phyloP scores from a whole-genome alignment of 2,113 vertebrate species.

The Oxyruncus cristatus region DNA sequence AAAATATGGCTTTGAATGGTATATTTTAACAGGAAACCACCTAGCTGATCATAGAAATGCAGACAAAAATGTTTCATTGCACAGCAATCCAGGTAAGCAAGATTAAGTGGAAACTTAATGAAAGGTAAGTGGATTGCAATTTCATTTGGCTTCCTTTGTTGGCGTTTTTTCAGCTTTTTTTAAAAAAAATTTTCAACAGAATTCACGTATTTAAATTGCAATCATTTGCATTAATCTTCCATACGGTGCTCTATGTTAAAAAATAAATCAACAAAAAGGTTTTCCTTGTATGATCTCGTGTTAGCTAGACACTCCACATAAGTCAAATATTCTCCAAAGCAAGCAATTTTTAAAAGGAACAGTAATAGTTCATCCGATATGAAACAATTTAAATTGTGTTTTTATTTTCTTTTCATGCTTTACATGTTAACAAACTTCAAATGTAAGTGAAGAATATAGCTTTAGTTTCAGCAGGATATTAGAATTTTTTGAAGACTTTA shows the following conservation, averaged over 20 bases:
- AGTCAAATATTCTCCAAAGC: background rate
- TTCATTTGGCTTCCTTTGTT: background rate
- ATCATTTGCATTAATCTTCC: background rate
- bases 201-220: background rate
- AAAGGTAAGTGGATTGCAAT: background rate
- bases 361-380: background rate
- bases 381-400: background rate
- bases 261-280: background rate
- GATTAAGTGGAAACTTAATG: background rate
- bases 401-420: background rate
- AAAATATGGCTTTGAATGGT: background rate
- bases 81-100: background rate
- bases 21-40: background rate
- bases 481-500: background rate
- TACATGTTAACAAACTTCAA: background rate
- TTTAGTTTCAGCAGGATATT: slow-evolving; percentile 18
- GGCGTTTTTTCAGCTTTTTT: background rate
- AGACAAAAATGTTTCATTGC: background rate
- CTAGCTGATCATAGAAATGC: background rate
- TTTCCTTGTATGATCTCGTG: background rate
- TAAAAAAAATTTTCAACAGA: background rate
- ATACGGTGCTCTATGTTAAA: background rate
- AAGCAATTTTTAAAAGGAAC: background rate
- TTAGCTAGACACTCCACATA: background rate
- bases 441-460: background rate